Evolutionary conservation across 2,888 invertebrate species (phyloP).

Genomic region (Drosophila quinaria): DNA sequence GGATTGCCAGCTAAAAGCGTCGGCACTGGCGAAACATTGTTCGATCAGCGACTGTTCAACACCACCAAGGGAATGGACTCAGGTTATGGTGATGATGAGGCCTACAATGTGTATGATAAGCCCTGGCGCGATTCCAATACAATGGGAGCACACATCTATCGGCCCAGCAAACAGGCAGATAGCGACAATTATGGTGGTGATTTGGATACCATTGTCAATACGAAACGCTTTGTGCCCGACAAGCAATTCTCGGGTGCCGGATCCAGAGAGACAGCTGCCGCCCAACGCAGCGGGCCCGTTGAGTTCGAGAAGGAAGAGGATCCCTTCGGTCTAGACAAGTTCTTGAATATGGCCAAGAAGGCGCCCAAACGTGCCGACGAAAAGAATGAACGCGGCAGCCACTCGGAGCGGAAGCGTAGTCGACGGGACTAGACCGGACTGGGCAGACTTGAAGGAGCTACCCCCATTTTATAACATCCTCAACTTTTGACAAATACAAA

Average conservation of each 20-base stretch:
- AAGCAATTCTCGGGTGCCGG: constrained; percentile 96
- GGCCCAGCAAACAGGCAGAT: constrained; percentile 95
- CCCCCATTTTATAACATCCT: constrained; percentile 39
- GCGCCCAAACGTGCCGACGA: constrained; percentile 89
- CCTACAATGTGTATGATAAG: constrained; percentile 98
- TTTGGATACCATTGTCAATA: constrained; percentile 94
- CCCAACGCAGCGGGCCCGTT: constrained; percentile 95
- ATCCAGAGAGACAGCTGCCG: constrained; percentile 88
- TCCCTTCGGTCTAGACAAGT: constrained; percentile 99
- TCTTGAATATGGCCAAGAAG: constrained; percentile 98
- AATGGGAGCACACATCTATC: constrained; percentile 95
- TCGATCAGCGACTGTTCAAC: constrained; percentile 98
- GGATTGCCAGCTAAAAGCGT: constrained; percentile 95
- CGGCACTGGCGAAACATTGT: constrained; percentile 92
- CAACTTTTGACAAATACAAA: constrained; percentile 33
- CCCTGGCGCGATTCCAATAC: constrained; percentile 97
- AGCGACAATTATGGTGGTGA: constrained; percentile 97
- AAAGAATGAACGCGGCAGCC: constrained; percentile 72
- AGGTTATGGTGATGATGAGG: constrained; percentile 97
- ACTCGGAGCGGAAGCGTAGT: constrained; percentile 80
- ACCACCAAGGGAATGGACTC: constrained; percentile 96
- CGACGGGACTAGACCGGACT: constrained; percentile 59
- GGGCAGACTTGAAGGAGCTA: constrained; percentile 1
- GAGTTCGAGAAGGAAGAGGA: constrained; percentile 96
- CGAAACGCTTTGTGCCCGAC: constrained; percentile 98